phyloP scores from a whole-genome alignment of 2,113 vertebrate genomes.

The Gallinago paraguaiae region DNA sequence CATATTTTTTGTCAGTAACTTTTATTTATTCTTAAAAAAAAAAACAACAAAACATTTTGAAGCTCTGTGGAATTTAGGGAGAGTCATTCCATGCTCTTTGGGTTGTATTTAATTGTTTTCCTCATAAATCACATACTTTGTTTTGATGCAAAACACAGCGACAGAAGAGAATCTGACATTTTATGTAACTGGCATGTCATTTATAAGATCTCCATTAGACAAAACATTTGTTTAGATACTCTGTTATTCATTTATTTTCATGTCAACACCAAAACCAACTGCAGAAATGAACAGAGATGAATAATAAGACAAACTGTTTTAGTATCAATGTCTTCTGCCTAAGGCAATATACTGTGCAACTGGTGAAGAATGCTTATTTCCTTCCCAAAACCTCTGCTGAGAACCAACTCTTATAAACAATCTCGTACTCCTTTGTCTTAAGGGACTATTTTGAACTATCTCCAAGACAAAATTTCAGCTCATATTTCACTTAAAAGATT shows the following conservation, averaged over 20 bases:
- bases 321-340: conserved; percentile 56
- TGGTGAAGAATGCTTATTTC: conserved; percentile 70
- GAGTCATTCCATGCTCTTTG: conserved; percentile 31
- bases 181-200: conserved; percentile 57
- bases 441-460: conserved; percentile 12
- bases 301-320: conserved; percentile 50
- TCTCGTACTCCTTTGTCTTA: conserved; percentile 35
- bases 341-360: conserved; percentile 69
- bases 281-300: conserved; percentile 52
- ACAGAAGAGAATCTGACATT: conserved; percentile 56
- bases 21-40: conserved; percentile 30
- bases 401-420: conserved; percentile 53
- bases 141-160: conserved; percentile 56
- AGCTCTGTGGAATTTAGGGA: conserved; percentile 36
- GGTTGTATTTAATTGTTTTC: conserved; percentile 53
- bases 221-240: conserved; percentile 69
- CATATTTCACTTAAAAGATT: background rate
- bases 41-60: background rate
- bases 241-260: conserved; percentile 64
- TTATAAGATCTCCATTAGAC: conserved; percentile 59
- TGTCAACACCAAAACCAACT: conserved; percentile 64
- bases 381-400: conserved; percentile 67
- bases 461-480: conserved; percentile 9
- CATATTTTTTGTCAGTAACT: background rate
- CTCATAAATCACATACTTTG: conserved; percentile 59